Conservation (phyloP, 2,888 invertebrate species). For the Leucoma salicis region DNA sequence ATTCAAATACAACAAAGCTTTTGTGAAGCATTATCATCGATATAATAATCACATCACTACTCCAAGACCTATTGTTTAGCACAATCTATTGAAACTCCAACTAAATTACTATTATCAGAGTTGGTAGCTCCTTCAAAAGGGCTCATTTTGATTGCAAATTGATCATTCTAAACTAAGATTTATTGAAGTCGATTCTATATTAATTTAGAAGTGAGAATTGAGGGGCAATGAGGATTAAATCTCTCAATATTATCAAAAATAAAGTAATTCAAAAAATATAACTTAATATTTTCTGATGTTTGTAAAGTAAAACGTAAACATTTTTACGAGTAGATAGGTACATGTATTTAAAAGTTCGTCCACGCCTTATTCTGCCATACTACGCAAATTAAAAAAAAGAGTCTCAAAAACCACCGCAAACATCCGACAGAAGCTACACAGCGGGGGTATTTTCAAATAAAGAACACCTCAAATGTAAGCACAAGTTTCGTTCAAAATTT, state of each 20-base stretch:
- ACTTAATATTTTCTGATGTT: too few relatives aligned
- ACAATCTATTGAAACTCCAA: conserved; percentile 31
- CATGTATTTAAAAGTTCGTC: background rate
- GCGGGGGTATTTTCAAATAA: conserved; percentile 72
- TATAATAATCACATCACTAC: conserved; percentile 27
- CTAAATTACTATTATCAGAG: conserved; percentile 34
- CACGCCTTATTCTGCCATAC: background rate
- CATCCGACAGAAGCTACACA: conserved; percentile 64
- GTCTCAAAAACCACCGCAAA: conserved; percentile 53
- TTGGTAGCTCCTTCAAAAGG: conserved; percentile 26
- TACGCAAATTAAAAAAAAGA: conserved; percentile 8
- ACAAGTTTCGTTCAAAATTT: conserved; percentile 43
- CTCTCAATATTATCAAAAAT: too few relatives aligned
- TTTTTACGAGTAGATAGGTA: too few relatives aligned
- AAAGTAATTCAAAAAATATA: too few relatives aligned
- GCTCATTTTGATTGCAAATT: conserved; percentile 65
- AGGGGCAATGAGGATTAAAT: conserved; percentile 1
- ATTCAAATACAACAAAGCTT: conserved; percentile 27
- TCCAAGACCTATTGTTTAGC: conserved; percentile 26
- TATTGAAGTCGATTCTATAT: conserved; percentile 33
- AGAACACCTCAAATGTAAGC: conserved; percentile 69
- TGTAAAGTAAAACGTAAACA: too few relatives aligned
- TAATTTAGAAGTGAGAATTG: conserved; percentile 30
- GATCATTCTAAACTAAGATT: conserved; percentile 48
- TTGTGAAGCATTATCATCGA: conserved; percentile 17